phyloP scores from a whole-genome alignment of 2,888 invertebrate species.

The Melanostoma mellinum region DNA sequence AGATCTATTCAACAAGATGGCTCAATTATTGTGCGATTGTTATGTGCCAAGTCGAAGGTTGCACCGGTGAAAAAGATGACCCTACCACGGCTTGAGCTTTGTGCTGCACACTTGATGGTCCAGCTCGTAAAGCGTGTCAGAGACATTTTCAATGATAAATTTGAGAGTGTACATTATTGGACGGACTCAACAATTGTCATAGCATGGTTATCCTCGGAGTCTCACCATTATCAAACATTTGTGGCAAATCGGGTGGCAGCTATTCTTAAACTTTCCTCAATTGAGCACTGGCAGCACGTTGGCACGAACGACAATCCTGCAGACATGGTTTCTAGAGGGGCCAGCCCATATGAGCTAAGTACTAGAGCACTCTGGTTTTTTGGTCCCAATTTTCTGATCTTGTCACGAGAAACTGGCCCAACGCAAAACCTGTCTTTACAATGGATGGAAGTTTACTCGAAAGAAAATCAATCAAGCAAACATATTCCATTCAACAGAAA shows the following conservation, averaged over 20 bases:
- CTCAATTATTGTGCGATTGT: no score
- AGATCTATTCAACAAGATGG: no score
- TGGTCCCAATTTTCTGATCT: conserved; percentile 20
- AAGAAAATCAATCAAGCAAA: not conserved
- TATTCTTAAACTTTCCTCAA: conserved; percentile 44
- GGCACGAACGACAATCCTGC: conserved; percentile 48
- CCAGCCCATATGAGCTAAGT: conserved; percentile 28
- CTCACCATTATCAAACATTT: conserved; percentile 54
- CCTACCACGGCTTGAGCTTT: no score
- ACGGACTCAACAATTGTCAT: conserved; percentile 56
- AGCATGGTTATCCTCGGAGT: conserved; percentile 42
- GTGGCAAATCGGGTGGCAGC: conserved; percentile 55
- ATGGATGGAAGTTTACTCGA: not conserved
- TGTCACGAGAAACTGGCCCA: conserved; percentile 4
- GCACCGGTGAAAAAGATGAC: no score
- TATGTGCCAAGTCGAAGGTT: no score
- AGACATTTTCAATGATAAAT: not conserved
- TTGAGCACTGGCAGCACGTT: conserved; percentile 44
- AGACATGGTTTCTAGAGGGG: conserved; percentile 50
- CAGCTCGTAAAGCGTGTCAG: conserved; percentile 43
- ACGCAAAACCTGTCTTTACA: no score
- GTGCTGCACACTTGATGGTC: conserved; percentile 41
- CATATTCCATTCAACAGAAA: not conserved
- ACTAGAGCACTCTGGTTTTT: conserved; percentile 22
- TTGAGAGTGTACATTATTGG: conserved; percentile 39